These are phyloP conservation scores for Ylistrum balloti DNA, from an alignment of 1,140 invertebrate genomes.

Conservation along the genomic window DNA sequence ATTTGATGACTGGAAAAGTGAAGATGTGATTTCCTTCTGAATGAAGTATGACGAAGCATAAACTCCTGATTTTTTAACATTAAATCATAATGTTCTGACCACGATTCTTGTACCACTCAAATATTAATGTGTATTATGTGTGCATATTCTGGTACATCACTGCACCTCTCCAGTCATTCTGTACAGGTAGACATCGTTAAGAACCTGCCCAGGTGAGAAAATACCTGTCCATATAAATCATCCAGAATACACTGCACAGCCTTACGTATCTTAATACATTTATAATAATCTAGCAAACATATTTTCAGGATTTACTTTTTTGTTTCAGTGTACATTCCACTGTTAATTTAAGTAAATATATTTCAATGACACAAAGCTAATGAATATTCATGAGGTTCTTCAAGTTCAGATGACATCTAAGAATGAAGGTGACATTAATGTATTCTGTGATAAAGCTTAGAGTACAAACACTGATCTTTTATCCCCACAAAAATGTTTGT, in stretches of 20 bases:
- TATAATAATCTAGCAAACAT: not conserved
- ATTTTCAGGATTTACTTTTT: not conserved
- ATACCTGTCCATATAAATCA: not conserved
- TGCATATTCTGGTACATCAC: too few relatives aligned
- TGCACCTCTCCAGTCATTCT: not conserved
- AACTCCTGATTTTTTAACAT: too few relatives aligned
- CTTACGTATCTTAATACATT: not conserved
- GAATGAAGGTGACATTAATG: not conserved
- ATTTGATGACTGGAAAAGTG: not conserved
- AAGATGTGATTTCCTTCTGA: not conserved
- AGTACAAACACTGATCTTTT: not conserved
- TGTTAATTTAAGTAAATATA: not conserved
- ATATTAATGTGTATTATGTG: not conserved
- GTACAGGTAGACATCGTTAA: conserved; percentile 1
- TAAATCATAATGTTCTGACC: too few relatives aligned
- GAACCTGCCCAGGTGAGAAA: not conserved
- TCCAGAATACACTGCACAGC: not conserved
- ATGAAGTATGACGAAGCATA: not conserved
- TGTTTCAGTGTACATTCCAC: not conserved
- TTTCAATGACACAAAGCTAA: not conserved
- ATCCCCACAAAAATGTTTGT: not conserved
- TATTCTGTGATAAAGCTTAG: not conserved
- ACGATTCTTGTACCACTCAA: not conserved
- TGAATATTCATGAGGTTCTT: conserved; percentile 8
- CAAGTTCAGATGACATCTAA: not conserved